Evolutionary conservation across 1,140 invertebrate species (phyloP).

Genomic region (Caenorhabditis tropicalis): DNA sequence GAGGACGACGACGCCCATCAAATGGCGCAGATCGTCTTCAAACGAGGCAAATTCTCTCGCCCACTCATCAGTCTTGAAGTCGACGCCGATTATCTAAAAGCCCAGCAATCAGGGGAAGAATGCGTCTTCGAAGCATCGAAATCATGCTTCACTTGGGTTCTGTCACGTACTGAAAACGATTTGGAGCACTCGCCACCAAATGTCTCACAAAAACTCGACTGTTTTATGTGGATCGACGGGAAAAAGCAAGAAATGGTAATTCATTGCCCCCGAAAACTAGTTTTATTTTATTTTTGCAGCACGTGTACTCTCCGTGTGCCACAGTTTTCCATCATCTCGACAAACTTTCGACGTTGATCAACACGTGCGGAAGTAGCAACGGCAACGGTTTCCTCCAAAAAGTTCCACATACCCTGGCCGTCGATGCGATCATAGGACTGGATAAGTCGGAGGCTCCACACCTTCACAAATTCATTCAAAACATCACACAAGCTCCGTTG

Average conservation of each 20-base stretch:
- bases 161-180: background rate
- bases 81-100: constrained; percentile 1
- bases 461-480: constrained; percentile 29
- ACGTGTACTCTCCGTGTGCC: background rate
- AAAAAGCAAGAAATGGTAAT: background rate
- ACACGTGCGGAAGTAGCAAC: background rate
- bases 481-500: constrained; percentile 6
- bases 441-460: constrained; percentile 7
- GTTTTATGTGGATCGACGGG: background rate
- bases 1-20: constrained; percentile 29
- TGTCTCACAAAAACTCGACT: constrained; percentile 12
- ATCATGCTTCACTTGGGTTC: background rate
- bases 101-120: background rate
- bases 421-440: background rate
- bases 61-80: background rate
- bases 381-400: constrained; percentile 1
- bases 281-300: background rate
- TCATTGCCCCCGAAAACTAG: background rate
- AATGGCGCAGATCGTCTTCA: background rate
- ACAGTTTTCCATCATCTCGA: constrained; percentile 11
- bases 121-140: background rate
- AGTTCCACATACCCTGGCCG: background rate
- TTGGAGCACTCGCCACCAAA: background rate
- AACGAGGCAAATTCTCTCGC: background rate
- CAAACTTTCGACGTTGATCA: background rate